Base-by-base conservation (phyloP, 2,888 invertebrate species). In the Scaptomyza flava region DNA sequence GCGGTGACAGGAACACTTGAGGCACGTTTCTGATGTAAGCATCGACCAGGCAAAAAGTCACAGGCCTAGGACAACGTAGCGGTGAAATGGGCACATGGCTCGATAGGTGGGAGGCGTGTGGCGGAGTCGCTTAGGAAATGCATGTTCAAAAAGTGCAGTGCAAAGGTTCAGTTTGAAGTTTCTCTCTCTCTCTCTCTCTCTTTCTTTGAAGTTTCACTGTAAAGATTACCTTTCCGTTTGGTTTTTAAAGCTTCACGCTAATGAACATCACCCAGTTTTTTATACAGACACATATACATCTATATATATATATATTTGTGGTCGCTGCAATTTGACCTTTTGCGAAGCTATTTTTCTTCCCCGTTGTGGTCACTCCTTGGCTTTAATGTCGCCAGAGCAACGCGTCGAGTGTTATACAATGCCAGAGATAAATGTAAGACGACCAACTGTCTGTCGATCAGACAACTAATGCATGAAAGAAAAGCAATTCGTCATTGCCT, bases 1-100 rank as follows among this genome's bases (percentile, higher is more conserved):
- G 89, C 84, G 77, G 84, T 88, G 82, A 88, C 82, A 83, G 82
- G 87, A 83, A 88, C 82, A 83, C 89, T 83, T 88, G 89, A 84
- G 81, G 82, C 82, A 83, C 82, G 82, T 83, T 83, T 83, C 87
- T 87, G 87, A 80, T 83, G 89, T 89, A 83, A 82, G 86, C 89
- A 88, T 81, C 50, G 87, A 67, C 60, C 79, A 78, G 63, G 68
- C 70, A 68, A 82, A 87, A 76, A 85, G 81, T 83, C 79, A 86
- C 84, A 72, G 63, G 61, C 70, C 59, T 51, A 74, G 64, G 62
- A 82, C 75, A 70, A 57, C 42, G 51, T 43, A 58, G 59, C 48
- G 72, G 58, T 47, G 41, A 43, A 58, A 63, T 63, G 77, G 58
- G 51, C 34, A 43, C 53, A 56, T 20, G 61, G 36, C 31, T 20